These are phyloP conservation scores for Vanessa atalanta DNA, from an alignment of 1,140 invertebrate species.

Conservation along the genomic window DNA sequence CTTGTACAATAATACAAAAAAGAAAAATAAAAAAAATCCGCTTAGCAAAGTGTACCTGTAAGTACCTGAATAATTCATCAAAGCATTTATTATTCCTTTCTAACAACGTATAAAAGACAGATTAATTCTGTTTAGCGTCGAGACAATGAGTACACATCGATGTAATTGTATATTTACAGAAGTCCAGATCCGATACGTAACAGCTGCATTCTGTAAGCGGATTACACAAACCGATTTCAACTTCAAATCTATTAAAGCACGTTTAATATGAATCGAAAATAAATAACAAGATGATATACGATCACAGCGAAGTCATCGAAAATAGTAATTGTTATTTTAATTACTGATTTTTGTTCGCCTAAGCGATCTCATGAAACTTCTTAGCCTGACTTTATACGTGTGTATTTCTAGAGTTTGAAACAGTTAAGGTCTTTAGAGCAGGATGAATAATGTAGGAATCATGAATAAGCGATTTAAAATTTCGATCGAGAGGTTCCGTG, in stretches of 20 bases:
- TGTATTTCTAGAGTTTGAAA: conserved; percentile 8
- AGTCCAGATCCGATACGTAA: conserved; percentile 7
- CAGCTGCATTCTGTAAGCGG: conserved; percentile 16
- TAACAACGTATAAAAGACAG: neutral
- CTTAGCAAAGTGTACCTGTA: neutral
- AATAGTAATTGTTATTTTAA: neutral
- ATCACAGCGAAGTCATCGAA: neutral
- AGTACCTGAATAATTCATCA: neutral
- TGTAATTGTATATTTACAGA: conserved; percentile 15
- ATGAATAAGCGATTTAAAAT: conserved; percentile 13
- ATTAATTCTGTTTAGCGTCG: conserved; percentile 15
- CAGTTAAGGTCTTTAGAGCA: neutral
- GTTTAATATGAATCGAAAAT: conserved; percentile 10
- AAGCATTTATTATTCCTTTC: neutral
- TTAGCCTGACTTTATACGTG: neutral
- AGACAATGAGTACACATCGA: conserved; percentile 16
- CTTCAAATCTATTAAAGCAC: neutral
- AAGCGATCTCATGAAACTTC: neutral
- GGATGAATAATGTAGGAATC: conserved; percentile 11
- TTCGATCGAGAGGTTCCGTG: neutral
- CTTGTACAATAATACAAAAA: too few relatives aligned
- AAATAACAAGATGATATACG: neutral
- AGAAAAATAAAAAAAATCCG: too few relatives aligned
- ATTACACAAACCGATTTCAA: neutral
- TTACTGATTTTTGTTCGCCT: neutral